These are phyloP conservation scores for Myotis daubentonii DNA, from an alignment of 2,797 vertebrate genomes.

Conservation along the genomic window DNA sequence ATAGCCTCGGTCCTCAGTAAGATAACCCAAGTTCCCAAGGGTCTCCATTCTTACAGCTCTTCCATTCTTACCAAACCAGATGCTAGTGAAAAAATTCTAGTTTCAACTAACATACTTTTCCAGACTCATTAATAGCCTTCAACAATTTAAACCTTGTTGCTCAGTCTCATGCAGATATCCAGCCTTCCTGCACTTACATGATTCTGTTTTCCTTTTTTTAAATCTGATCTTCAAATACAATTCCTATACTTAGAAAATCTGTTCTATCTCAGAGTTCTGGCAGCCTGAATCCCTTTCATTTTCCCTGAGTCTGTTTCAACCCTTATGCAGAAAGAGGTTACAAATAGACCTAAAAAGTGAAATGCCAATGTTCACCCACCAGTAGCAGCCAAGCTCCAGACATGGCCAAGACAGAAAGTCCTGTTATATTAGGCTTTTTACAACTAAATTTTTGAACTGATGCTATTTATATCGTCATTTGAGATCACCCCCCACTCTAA, in stretches of 20 bases:
- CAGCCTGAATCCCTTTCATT: background rate
- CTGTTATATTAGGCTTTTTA: background rate
- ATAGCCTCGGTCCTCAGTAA: background rate
- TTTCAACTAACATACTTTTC: background rate
- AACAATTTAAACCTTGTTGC: background rate
- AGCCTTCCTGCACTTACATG: background rate
- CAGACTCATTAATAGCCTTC: background rate
- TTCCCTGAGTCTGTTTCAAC: background rate
- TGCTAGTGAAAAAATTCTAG: background rate
- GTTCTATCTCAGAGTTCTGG: background rate
- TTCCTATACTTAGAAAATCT: background rate
- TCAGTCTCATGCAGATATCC: background rate
- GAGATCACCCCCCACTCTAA: rapidly evolving
- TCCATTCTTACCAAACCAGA: background rate
- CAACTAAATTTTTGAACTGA: background rate
- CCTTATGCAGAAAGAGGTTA: background rate
- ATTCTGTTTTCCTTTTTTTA: background rate
- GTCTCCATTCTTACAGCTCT: background rate
- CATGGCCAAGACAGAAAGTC: background rate
- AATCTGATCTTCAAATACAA: background rate
- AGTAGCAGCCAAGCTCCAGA: background rate
- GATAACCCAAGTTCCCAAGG: background rate
- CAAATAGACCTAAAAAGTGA: background rate
- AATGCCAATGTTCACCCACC: background rate
- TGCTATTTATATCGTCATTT: slow-evolving; percentile 8